Percentiles rank a stretch among this genome's conserved stretches.
Conservation (phyloP, 2,888 invertebrate species). For the Hydraecia micacea region DNA sequence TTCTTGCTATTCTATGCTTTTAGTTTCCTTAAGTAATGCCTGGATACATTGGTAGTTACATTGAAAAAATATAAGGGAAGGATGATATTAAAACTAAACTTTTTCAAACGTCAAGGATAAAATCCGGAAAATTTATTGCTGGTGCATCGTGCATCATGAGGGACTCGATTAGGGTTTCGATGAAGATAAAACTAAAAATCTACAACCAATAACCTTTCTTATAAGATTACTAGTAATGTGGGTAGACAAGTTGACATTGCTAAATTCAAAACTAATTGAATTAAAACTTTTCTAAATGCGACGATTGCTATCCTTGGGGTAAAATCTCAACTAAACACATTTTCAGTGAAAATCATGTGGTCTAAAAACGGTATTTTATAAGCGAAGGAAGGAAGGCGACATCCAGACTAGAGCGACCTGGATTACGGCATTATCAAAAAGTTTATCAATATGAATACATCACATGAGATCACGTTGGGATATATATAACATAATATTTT, state of each 20-base stretch:
- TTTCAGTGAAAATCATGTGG: neutral
- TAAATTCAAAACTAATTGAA: conserved; percentile 21
- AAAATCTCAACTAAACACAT: conserved; percentile 6
- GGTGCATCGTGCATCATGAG: neutral
- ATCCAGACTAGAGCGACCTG: neutral
- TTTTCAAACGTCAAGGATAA: neutral
- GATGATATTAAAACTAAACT: neutral
- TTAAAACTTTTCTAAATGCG: conserved; percentile 22
- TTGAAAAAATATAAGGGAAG: neutral
- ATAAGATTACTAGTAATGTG: neutral
- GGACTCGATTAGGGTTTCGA: neutral
- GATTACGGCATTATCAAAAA: neutral
- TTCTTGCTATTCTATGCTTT: neutral
- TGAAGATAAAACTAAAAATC: conserved; percentile 4
- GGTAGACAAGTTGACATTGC: neutral
- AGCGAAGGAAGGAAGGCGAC: neutral
- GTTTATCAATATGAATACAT: conserved; percentile 4
- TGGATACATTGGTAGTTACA: neutral
- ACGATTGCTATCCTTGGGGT: neutral
- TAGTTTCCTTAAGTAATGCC: neutral
- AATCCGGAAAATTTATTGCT: conserved; percentile 7
- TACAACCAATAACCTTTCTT: neutral
- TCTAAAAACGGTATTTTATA: neutral
- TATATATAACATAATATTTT: neutral
- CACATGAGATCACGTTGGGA: neutral